phyloP scores from a whole-genome alignment of 2,888 invertebrate species.

The Vesta saturnalis region DNA sequence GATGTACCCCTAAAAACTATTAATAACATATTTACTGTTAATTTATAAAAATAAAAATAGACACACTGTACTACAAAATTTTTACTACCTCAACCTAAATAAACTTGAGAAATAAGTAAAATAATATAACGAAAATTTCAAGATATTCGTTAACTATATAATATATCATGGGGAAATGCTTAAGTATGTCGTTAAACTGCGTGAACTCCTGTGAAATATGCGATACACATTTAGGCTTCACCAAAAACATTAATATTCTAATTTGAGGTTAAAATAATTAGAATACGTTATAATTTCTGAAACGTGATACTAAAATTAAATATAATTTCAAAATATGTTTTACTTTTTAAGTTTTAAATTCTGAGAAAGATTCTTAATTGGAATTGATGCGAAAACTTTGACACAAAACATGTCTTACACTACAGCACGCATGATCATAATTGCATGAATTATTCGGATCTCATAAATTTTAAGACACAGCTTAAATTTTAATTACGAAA shows the following conservation, averaged over 20 bases:
- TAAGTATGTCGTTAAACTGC: constrained; percentile 14
- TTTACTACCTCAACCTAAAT: constrained; percentile 14
- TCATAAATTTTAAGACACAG: too few species aligned
- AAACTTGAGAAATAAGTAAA: constrained; percentile 10
- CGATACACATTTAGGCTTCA: constrained; percentile 19
- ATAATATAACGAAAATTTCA: not conserved
- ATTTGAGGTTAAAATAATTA: constrained; percentile 24
- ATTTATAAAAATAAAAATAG: not conserved
- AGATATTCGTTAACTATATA: not conserved
- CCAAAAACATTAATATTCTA: constrained; percentile 26
- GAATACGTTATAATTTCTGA: constrained; percentile 18
- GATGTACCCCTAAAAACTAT: too few species aligned
- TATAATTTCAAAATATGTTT: not conserved
- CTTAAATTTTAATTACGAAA: too few species aligned
- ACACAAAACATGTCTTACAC: too few species aligned
- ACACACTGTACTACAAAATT: not conserved
- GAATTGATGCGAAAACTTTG: too few species aligned
- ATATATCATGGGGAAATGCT: constrained; percentile 11
- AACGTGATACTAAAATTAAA: not conserved
- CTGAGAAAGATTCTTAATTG: too few species aligned
- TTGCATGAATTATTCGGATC: too few species aligned
- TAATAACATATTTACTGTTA: too few species aligned
- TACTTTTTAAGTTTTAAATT: too few species aligned
- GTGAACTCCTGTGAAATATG: constrained; percentile 14
- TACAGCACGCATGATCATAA: too few species aligned